Base-by-base conservation (phyloP, 2,113 vertebrate species). In the Elephas maximus region DNA sequence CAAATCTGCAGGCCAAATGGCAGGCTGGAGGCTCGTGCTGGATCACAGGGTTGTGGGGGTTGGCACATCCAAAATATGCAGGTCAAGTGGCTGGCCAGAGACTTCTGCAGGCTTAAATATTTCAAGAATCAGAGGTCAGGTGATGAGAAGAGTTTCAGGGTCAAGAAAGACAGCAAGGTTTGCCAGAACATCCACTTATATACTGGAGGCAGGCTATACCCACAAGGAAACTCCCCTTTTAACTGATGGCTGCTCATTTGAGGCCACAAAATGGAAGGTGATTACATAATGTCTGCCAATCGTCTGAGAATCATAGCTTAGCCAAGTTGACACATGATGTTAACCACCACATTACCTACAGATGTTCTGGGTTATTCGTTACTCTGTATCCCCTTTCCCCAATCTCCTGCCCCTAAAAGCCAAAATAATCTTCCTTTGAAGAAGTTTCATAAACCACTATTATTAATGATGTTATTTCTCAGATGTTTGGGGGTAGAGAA, bases 391-490 rank as follows among this genome's bases (percentile, higher is more conserved):
- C 24, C 26, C 24, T 69, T 69, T 30, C 65, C 65, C 65, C 10
- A 14, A 69, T n/a, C 73, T 74, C 37, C n/a, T 23, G 4, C 48
- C 53, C 57, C 44, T 18, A 89, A 69, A 90, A 91, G 48, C 41
- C 48, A 51, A 85, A 92, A 18, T 44, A 69, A 63, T 62, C 14
- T 37, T 93, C 69, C n/a, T 45, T 95, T 53, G 69, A 83, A 53
- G 45, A 86, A 62, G 8, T 6, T 91, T 95, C 26, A n/a, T 41
- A 30, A 89, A 80, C 62, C 12, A 77, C n/a, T 91, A 1, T 57
- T 77, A 21, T 21, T 73, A 82, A 84, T 92, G 86, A 84, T 92
- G 33, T 23, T 60, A 44, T 88, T 69, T 28, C 90, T 96, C 45
- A 86, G 24, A 26, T 53, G 15, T 95, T 97, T 84, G 15, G 21